Conservation (phyloP, 2,888 invertebrate genomes). For the Esperia sulphurella region DNA sequence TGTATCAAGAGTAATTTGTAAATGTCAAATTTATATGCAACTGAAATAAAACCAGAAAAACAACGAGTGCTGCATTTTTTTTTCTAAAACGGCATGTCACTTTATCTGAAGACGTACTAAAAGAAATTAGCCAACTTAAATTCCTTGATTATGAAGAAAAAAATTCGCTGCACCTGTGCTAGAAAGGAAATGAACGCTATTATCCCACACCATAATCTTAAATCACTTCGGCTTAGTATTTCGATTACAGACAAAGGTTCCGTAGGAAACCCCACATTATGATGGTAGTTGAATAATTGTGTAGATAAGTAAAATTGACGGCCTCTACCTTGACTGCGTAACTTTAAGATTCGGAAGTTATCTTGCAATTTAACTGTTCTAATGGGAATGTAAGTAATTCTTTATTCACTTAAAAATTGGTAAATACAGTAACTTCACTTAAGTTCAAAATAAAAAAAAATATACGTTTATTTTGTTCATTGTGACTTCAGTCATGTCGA, state of each 20-base stretch:
- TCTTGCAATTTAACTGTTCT: background rate
- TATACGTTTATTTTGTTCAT: no score
- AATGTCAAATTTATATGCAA: no score
- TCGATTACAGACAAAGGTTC: slow-evolving; percentile 77
- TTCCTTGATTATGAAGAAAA: slow-evolving; percentile 62
- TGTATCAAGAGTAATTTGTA: no score
- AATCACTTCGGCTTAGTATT: slow-evolving; percentile 76
- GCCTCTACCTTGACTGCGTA: slow-evolving; percentile 19
- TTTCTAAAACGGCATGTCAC: no score
- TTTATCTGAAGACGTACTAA: no score
- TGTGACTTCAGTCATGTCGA: no score
- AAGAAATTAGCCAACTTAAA: slow-evolving; percentile 49
- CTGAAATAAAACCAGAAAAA: no score
- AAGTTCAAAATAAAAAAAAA: no score
- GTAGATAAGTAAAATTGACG: slow-evolving; percentile 71
- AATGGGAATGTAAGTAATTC: no score
- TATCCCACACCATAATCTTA: slow-evolving; percentile 77
- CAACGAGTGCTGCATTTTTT: no score
- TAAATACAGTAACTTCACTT: no score
- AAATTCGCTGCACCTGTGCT: slow-evolving; percentile 65
- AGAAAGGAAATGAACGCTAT: slow-evolving; percentile 67
- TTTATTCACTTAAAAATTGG: no score
- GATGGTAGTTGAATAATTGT: slow-evolving; percentile 75
- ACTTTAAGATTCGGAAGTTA: background rate
- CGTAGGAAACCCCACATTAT: slow-evolving; percentile 71